These are phyloP conservation scores for Cyanoderma ruficeps DNA, from an alignment of 2,113 vertebrate genomes.

Conservation along the genomic window DNA sequence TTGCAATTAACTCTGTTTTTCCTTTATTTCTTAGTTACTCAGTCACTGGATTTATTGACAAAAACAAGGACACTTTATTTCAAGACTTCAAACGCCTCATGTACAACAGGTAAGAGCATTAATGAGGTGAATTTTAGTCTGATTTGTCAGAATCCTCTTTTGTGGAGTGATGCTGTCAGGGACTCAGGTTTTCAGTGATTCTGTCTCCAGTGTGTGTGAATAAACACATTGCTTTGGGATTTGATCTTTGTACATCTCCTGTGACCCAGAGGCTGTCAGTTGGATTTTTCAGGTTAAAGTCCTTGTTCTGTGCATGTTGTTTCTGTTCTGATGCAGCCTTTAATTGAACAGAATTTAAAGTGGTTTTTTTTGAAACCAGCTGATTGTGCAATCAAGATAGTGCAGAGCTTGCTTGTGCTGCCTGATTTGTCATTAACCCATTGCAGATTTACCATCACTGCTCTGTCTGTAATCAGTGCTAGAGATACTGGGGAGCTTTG, in stretches of 20 bases:
- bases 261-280: rapidly evolving
- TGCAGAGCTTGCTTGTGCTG: neutral
- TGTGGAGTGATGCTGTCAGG: neutral
- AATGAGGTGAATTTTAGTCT: neutral
- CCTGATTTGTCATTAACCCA: neutral
- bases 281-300: neutral
- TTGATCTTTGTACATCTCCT: neutral
- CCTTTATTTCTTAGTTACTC: constrained; percentile 82
- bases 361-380: neutral
- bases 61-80: constrained; percentile 99
- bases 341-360: neutral
- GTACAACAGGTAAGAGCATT: constrained; percentile 91
- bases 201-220: neutral
- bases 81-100: constrained; percentile 98
- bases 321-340: neutral
- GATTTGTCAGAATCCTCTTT: neutral
- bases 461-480: neutral
- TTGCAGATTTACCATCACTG: neutral
- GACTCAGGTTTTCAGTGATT: neutral
- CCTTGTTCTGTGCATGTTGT: neutral
- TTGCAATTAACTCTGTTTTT: neutral
- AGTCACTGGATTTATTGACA: constrained; percentile 94
- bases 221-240: neutral
- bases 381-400: neutral
- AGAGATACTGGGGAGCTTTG: neutral